Percentiles rank a stretch among this genome's conserved stretches.
Evolutionary conservation across 2,113 vertebrate genomes (phyloP).

Genomic region (Rhynchopsitta pachyrhyncha): DNA sequence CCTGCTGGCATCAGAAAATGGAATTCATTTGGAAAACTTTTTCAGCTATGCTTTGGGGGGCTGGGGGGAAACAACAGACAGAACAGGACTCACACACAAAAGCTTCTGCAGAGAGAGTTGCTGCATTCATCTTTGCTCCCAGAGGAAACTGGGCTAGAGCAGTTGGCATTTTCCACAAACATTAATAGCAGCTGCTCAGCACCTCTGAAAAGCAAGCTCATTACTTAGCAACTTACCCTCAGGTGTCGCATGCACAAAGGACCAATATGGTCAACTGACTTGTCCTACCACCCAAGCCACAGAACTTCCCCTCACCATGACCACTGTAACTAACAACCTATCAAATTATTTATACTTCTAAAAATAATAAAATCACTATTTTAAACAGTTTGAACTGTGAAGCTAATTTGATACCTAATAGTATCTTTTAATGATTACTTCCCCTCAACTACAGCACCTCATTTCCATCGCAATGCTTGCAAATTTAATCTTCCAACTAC

Average conservation of each 20-base stretch:
- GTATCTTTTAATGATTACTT: neutral
- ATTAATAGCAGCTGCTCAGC: neutral
- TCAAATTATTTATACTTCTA: accelerated
- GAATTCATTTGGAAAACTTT: neutral
- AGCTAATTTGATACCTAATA: neutral
- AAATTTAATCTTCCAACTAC: neutral
- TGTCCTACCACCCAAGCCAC: neutral
- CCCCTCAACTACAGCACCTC: neutral
- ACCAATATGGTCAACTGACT: neutral
- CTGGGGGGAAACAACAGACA: accelerated
- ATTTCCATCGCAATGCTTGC: neutral
- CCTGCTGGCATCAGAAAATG: neutral
- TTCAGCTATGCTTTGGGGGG: neutral
- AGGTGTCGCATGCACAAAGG: neutral
- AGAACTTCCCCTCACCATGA: neutral
- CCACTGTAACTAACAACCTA: neutral
- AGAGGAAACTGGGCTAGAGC: neutral
- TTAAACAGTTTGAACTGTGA: neutral
- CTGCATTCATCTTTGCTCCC: neutral
- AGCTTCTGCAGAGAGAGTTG: neutral
- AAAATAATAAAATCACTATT: neutral
- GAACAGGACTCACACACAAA: neutral
- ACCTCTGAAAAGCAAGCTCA: neutral
- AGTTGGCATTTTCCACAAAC: neutral
- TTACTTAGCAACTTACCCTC: neutral